Percentiles rank a stretch among this genome's conserved stretches.
Conservation (phyloP, 1,140 invertebrate genomes). For the Drosophila quadrilineata region DNA sequence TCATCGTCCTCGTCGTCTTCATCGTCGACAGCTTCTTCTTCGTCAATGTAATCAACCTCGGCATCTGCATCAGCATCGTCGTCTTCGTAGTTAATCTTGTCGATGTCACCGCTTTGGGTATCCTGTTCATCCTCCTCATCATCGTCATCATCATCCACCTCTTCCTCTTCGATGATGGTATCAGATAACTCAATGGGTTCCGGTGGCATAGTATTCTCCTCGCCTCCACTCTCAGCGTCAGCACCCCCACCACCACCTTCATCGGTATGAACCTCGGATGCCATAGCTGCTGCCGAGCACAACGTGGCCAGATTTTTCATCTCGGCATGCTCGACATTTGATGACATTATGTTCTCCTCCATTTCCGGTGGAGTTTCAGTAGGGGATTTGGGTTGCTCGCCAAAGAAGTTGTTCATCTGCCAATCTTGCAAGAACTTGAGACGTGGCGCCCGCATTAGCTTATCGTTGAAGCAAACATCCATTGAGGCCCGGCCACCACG, state of each 20-base stretch:
- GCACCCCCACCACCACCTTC: conserved; percentile 31
- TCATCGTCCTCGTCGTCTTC: conserved; percentile 62
- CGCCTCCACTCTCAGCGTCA: conserved; percentile 34
- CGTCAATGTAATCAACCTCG: conserved; percentile 63
- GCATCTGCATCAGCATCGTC: conserved; percentile 49
- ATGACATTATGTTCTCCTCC: conserved; percentile 63
- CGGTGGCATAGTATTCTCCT: conserved; percentile 61
- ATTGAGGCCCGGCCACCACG: conserved; percentile 32
- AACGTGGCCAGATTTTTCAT: conserved; percentile 75
- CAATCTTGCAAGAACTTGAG: conserved; percentile 69
- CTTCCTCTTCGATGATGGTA: conserved; percentile 62
- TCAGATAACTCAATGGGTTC: conserved; percentile 59
- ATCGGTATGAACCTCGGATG: conserved; percentile 58
- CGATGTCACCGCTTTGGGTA: conserved; percentile 61
- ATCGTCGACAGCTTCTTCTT: conserved; percentile 52
- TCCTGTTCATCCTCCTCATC: conserved; percentile 56
- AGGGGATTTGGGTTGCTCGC: conserved; percentile 79
- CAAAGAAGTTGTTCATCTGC: conserved; percentile 75
- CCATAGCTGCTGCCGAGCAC: conserved; percentile 72
- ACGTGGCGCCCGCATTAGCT: conserved; percentile 47
- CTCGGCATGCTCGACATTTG: conserved; percentile 41
- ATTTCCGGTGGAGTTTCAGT: conserved; percentile 79
- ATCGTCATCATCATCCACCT: conserved; percentile 55
- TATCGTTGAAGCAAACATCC: conserved; percentile 31
- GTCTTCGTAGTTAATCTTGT: conserved; percentile 55